Evolutionary conservation across 2,888 invertebrate genomes (phyloP).

Genomic region (Rhagophthalmus giganteus): DNA sequence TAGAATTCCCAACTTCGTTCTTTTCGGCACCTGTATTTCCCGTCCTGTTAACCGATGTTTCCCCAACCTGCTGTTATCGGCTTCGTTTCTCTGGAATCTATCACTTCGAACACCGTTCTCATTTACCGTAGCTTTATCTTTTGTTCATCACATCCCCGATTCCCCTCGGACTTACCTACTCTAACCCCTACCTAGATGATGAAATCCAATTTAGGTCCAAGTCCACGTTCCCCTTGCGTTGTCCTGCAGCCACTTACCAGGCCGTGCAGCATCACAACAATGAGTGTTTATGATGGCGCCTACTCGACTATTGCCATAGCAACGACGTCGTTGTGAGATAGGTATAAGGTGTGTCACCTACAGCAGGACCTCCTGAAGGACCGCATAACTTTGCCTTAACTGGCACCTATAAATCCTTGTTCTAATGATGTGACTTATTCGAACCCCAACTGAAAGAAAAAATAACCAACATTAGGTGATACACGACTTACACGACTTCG

Average conservation of each 20-base stretch:
- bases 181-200: slow-evolving; percentile 41
- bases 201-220: slow-evolving; percentile 54
- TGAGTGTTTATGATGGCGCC: slow-evolving; percentile 59
- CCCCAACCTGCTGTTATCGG: slow-evolving; percentile 37
- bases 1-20: slow-evolving; percentile 47
- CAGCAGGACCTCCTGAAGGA: slow-evolving; percentile 30
- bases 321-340: slow-evolving; percentile 50
- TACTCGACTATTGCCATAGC: slow-evolving; percentile 57
- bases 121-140: slow-evolving; percentile 50
- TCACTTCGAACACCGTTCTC: slow-evolving; percentile 47
- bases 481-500: too few relatives aligned
- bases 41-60: slow-evolving; percentile 37
- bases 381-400: slow-evolving; percentile 29
- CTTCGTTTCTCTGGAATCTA: slow-evolving; percentile 42
- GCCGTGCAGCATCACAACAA: slow-evolving; percentile 56
- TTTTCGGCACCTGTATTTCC: slow-evolving; percentile 44
- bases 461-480: neutral
- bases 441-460: too few relatives aligned
- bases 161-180: slow-evolving; percentile 46
- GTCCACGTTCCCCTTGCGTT: slow-evolving; percentile 38
- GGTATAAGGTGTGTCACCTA: slow-evolving; percentile 49
- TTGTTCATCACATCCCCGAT: slow-evolving; percentile 44
- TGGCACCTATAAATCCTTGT: slow-evolving; percentile 26
- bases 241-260: slow-evolving; percentile 39
- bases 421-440: slow-evolving; percentile 15